These are phyloP conservation scores for Hypocryptadius cinnamomeus DNA, from an alignment of 2,113 vertebrate genomes.

Conservation along the genomic window DNA sequence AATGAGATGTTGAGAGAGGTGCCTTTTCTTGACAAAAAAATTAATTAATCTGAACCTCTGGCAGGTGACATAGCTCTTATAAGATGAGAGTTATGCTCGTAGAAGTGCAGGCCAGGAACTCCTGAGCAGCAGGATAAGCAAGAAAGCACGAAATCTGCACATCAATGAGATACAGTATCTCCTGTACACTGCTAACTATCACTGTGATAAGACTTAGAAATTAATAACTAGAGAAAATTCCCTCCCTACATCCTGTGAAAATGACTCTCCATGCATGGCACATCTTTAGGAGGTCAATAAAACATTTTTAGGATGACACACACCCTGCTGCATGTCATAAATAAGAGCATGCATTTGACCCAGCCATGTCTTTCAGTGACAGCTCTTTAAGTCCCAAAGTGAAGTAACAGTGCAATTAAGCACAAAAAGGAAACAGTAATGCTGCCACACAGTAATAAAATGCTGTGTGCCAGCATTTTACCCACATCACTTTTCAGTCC, in stretches of 20 bases:
- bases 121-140: background rate
- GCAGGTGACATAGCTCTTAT: background rate
- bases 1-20: background rate
- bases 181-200: background rate
- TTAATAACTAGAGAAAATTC: constrained; percentile 8
- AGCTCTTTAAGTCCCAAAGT: background rate
- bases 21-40: background rate
- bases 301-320: background rate
- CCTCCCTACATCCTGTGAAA: background rate
- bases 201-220: background rate
- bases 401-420: background rate
- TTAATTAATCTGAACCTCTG: background rate
- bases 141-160: background rate
- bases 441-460: no score
- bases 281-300: constrained; percentile 6
- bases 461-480: background rate
- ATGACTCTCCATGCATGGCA: background rate
- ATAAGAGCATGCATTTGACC: background rate
- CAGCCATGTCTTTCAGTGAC: background rate
- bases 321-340: background rate
- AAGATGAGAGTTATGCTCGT: background rate
- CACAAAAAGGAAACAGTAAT: background rate
- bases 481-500: background rate
- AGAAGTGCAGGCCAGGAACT: background rate
- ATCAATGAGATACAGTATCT: background rate